Base-by-base conservation (phyloP, 2,888 invertebrate species). In the Limnephilus auricula region DNA sequence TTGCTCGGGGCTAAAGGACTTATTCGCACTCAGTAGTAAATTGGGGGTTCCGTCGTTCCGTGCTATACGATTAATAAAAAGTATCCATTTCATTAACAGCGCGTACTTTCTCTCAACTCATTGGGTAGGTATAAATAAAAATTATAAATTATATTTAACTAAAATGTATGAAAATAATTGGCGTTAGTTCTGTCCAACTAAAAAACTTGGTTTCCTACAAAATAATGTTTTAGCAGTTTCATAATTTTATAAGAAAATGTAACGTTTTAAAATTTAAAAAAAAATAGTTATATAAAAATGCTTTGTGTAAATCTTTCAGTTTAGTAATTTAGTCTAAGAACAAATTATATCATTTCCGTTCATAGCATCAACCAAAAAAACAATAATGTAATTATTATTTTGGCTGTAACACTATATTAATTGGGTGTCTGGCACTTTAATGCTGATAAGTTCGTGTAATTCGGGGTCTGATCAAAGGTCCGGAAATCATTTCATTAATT, bases 401-500 rank as follows among this genome's bases (percentile, higher is more conserved):
- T 65, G 65, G 65, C 25, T 65, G 65, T 65, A 65, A 65, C 65
- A n/a, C 65, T 25, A 65, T 65, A 65, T 88, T 88, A 34, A 88
- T 88, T 65, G 87, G 34, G 87, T 88, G 87, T 79, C 37, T 88
- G 87, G 87, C 87, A 88, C 78, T 65, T 88, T 88, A 88, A 88
- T 88, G 87, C n/a, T 88, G 87, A 88, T 78, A 88, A 88, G 78
- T 88, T 88, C 87, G 32, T 34, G 85, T 78, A 65, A 78, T n/a
- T 34, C 9, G 78, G 31, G n/a, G 32, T 32, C 37, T 83, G 86
- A 91, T 92, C 92, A 92, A 92, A 92, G 92, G 86, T 80, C 89
- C 85, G 92, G 92, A 92, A 91, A 92, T 91, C 84, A 90, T 92
- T 91, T 92, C 87, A 91, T 92, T 92, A 92, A 92, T 92, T 92